Evolutionary conservation across 2,888 invertebrate species (phyloP).

Genomic region (Drosophila tanythrix): DNA sequence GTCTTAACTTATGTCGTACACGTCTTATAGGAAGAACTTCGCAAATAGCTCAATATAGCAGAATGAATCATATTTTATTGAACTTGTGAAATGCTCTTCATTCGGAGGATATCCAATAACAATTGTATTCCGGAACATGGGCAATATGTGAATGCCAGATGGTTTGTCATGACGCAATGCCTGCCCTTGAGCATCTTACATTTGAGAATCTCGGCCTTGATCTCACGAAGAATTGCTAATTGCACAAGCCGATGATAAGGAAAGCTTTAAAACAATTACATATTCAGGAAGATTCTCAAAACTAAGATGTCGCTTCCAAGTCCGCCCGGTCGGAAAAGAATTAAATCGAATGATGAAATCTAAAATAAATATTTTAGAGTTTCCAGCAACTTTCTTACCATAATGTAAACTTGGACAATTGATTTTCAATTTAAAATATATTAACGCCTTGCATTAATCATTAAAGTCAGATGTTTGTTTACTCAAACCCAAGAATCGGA

Average conservation of each 20-base stretch:
- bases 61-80: too few species aligned
- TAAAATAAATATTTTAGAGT: background rate
- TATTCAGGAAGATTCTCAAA: too few species aligned
- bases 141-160: slow-evolving; percentile 94
- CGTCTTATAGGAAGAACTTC: background rate
- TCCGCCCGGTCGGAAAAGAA: too few species aligned
- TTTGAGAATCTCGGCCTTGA: slow-evolving; percentile 96
- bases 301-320: too few species aligned
- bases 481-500: background rate
- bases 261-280: too few species aligned
- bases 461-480: background rate
- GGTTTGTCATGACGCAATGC: slow-evolving; percentile 94
- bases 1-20: background rate
- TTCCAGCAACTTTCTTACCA: background rate
- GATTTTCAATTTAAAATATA: background rate
- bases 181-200: slow-evolving; percentile 95
- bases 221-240: slow-evolving; percentile 89
- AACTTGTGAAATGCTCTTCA: background rate
- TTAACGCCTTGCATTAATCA: background rate
- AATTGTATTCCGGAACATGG: slow-evolving; percentile 95
- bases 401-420: background rate
- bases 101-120: background rate
- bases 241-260: background rate
- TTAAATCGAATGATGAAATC: background rate
- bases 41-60: background rate